A percentile compares a stretch with the other conserved stretches of the same genome.
These are phyloP conservation scores for Euleptes europaea DNA, from an alignment of 2,113 vertebrate genomes.

Conservation along the genomic window DNA sequence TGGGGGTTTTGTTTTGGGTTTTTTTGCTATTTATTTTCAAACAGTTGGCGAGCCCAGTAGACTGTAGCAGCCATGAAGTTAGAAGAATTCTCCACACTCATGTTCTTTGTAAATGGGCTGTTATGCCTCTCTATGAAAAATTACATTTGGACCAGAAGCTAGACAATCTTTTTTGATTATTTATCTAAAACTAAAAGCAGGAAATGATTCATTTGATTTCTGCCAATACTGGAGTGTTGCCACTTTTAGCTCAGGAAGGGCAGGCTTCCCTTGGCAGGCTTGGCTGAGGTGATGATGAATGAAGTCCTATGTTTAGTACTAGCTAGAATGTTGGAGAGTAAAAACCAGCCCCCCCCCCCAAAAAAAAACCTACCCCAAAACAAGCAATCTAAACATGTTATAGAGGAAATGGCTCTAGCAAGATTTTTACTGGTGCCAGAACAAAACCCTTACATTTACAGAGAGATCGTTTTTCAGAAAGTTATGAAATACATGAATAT, in stretches of 20 bases:
- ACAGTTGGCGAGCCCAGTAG: slow-evolving; percentile 2
- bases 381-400: slow-evolving; percentile 79
- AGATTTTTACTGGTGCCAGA: slow-evolving; percentile 62
- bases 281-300: slow-evolving; percentile 89
- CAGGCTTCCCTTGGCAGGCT: slow-evolving; percentile 86
- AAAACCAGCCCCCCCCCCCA: too few species aligned
- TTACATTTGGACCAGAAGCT: slow-evolving; percentile 76
- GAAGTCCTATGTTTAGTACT: slow-evolving; percentile 91
- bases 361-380: slow-evolving; percentile 58
- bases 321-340: slow-evolving; percentile 83
- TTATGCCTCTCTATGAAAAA: slow-evolving; percentile 69
- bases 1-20: neutral
- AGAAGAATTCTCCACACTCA: slow-evolving; percentile 14
- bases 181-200: slow-evolving; percentile 85
- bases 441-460: slow-evolving; percentile 62
- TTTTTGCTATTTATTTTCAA: slow-evolving; percentile 55
- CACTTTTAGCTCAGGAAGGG: slow-evolving; percentile 90
- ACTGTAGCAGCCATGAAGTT: slow-evolving; percentile 39
- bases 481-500: slow-evolving; percentile 36
- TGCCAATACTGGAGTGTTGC: slow-evolving; percentile 86
- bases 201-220: slow-evolving; percentile 92
- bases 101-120: slow-evolving; percentile 49
- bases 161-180: slow-evolving; percentile 85
- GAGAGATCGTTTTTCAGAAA: slow-evolving; percentile 41
- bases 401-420: slow-evolving; percentile 60